These are phyloP conservation scores for Tuta absoluta DNA, from an alignment of 2,888 invertebrate species.

Conservation along the genomic window DNA sequence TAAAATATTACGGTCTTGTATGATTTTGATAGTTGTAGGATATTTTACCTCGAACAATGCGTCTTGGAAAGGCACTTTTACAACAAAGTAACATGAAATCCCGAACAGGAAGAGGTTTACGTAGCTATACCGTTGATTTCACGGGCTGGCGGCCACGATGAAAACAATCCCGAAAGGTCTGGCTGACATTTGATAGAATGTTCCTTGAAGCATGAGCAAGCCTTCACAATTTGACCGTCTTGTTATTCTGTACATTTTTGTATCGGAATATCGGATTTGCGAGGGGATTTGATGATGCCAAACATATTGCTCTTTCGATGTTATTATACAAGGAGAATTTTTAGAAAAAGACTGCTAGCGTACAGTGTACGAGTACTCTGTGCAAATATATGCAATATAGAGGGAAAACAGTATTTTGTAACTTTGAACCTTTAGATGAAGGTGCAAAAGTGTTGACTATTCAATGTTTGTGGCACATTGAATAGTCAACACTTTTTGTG, in stretches of 20 bases:
- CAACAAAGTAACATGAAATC: slow-evolving; percentile 10
- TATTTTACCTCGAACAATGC: not conserved
- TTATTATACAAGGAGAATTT: not conserved
- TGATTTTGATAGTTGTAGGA: not conserved
- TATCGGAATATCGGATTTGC: slow-evolving; percentile 16
- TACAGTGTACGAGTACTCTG: too few species aligned
- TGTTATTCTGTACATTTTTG: slow-evolving; percentile 24
- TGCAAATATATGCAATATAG: too few species aligned
- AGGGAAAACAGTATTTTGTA: too few species aligned
- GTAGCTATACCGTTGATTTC: slow-evolving; percentile 51
- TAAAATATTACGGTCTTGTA: not conserved
- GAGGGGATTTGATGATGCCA: slow-evolving; percentile 6
- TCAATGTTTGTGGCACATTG: too few species aligned
- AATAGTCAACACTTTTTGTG: too few species aligned
- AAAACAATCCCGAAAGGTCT: slow-evolving; percentile 62
- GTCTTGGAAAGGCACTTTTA: not conserved
- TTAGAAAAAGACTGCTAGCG: not conserved
- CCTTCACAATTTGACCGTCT: slow-evolving; percentile 27
- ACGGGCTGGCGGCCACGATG: slow-evolving; percentile 52
- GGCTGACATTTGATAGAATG: slow-evolving; percentile 63
- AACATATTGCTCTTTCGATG: slow-evolving; percentile 11
- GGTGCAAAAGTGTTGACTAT: too few species aligned
- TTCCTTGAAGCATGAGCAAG: slow-evolving; percentile 53
- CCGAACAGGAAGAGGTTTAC: not conserved
- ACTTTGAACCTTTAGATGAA: too few species aligned